Base-by-base conservation (phyloP, 2,888 invertebrate species). In the Drosophila buzzatii region DNA sequence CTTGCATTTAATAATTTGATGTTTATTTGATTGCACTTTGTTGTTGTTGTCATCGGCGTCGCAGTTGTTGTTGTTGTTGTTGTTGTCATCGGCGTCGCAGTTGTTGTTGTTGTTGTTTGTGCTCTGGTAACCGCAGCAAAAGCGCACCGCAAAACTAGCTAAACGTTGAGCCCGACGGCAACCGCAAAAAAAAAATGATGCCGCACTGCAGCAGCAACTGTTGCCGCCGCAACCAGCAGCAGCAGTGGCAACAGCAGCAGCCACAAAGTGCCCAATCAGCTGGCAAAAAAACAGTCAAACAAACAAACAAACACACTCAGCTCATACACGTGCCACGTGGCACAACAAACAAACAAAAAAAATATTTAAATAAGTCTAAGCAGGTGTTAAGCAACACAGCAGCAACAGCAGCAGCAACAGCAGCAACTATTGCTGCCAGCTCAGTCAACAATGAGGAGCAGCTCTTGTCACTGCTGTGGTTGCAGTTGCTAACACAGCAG, bases 71-170 rank as follows among this genome's bases (percentile, higher is more conserved):
- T 20, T 58, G 37, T 69, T 70, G 1, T 27, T 55, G 42, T 69
- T 45, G 12, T 45, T 61, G 39, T 47, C 69, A 14, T 66, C 39
- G 6, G 33, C 18, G 37, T 41, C 39, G 12, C 23, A 18, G 37
- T 31, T 49, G 47, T 42, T 45, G 12, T 45, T 61, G 39, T 47
- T 65, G 62, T 27, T 55, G 45, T 73, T 70, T 61, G 67, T 39
- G 53, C 53, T 37, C 39, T 23, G 61, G 71, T 66, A 78, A 76
- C 81, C 88, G 73, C 82, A 73, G 72, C 82, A 33, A 83, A 83
- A 85, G 79, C 68, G 47, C 63, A 75, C 88, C 85, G 55, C 85
- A 83, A 80, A 82, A 79, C 83, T 79, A 82, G 86, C 83, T 83
- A 79, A 77, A 70, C 65, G 52, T 49, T 61, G 66, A 70, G 47